Conservation (phyloP, 2,888 invertebrate genomes). For the Aleiodes leptofemur region DNA sequence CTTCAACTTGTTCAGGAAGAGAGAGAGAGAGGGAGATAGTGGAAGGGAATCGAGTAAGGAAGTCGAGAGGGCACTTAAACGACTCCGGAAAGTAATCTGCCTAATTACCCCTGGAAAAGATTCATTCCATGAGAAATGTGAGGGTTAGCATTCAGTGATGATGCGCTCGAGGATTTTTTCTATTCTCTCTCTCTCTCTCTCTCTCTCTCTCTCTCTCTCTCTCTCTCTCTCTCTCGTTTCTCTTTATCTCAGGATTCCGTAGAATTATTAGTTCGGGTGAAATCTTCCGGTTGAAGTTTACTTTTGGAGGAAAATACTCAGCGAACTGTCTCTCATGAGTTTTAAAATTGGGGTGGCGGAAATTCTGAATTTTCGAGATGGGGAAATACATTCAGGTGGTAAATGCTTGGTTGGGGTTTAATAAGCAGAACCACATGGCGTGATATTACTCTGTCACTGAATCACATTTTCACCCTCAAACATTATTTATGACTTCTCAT, state of each 20-base stretch:
- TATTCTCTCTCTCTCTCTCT: conserved; percentile 1
- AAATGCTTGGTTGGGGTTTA: conserved; percentile 54
- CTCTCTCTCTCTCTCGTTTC: not conserved
- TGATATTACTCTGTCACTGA: conserved; percentile 69
- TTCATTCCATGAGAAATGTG: conserved; percentile 64
- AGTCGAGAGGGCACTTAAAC: conserved; percentile 65
- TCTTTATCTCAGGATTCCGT: not conserved
- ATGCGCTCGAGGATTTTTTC: conserved; percentile 20
- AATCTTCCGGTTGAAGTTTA: conserved; percentile 6
- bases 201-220: too few relatives aligned
- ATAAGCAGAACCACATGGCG: conserved; percentile 67
- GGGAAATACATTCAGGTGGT: conserved; percentile 29
- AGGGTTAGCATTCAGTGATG: conserved; percentile 15
- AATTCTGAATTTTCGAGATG: not conserved
- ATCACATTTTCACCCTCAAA: conserved; percentile 53
- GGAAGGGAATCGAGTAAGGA: conserved; percentile 60
- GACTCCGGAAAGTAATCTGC: conserved; percentile 74
- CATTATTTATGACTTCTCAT: conserved; percentile 31
- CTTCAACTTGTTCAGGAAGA: not conserved
- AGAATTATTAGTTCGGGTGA: conserved; percentile 29
- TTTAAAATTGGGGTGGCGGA: conserved; percentile 1
- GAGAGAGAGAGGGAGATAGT: conserved; percentile 10
- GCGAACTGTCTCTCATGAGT: not conserved
- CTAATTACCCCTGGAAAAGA: conserved; percentile 74
- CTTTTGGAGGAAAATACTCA: conserved; percentile 12